Conservation (phyloP, 2,888 invertebrate genomes). For the Acanthosoma haemorrhoidale region DNA sequence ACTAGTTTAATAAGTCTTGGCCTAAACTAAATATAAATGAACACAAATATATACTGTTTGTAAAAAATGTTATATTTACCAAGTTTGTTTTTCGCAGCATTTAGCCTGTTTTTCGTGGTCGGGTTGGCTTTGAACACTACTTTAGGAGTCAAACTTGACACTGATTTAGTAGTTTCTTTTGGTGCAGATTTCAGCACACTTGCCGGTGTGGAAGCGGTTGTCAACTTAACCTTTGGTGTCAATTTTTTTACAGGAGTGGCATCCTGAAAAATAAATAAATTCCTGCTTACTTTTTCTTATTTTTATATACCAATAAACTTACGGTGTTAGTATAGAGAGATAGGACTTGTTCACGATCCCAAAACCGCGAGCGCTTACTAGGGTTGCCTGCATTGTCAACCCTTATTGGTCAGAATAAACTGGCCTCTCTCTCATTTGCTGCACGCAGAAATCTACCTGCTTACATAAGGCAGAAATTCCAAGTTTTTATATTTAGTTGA, state of each 20-base stretch:
- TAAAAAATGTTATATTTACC: neutral
- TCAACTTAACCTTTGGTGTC: conserved; percentile 42
- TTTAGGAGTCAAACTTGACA: conserved; percentile 23
- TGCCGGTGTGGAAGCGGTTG: conserved; percentile 34
- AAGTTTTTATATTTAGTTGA: too few relatives aligned
- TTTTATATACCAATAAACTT: too few relatives aligned
- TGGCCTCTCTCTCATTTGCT: too few relatives aligned
- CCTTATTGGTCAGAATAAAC: too few relatives aligned
- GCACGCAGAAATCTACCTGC: too few relatives aligned
- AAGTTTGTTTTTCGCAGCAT: neutral
- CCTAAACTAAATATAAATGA: neutral
- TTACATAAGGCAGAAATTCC: too few relatives aligned
- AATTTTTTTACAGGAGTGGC: conserved; percentile 31
- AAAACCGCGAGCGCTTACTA: too few relatives aligned
- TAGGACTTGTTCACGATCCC: too few relatives aligned
- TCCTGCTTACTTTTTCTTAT: too few relatives aligned
- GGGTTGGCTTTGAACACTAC: conserved; percentile 18
- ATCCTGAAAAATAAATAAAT: neutral
- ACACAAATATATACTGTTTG: neutral
- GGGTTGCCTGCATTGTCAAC: too few relatives aligned
- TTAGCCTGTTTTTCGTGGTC: neutral
- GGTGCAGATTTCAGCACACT: conserved; percentile 37
- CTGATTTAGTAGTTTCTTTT: conserved; percentile 35
- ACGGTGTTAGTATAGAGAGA: too few relatives aligned
- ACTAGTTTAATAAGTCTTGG: neutral